A percentile compares a stretch with the other conserved stretches of the same genome.
Evolutionary conservation across 1,140 invertebrate species (phyloP).

Genomic region (Lordiphosa collinella): DNA sequence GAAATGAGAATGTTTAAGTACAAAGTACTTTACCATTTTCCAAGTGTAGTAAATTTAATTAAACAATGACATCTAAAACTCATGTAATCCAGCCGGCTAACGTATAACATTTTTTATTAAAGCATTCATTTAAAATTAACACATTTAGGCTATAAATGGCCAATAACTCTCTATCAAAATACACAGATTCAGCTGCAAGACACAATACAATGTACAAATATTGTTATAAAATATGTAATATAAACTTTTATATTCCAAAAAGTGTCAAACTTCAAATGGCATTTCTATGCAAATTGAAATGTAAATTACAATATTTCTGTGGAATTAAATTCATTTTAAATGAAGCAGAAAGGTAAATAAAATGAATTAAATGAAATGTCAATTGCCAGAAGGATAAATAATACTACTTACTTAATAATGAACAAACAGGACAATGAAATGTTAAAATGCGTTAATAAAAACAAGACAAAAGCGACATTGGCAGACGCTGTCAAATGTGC

Average conservation of each 20-base stretch:
- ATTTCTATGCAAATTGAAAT: constrained; percentile 23
- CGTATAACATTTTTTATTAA: too few species aligned
- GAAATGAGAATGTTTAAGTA: too few species aligned
- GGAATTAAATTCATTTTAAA: constrained; percentile 1
- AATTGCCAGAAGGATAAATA: constrained; percentile 16
- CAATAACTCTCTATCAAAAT: too few species aligned
- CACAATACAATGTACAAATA: constrained; percentile 17
- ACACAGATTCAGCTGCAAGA: constrained; percentile 18
- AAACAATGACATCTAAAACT: too few species aligned
- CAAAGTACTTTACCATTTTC: too few species aligned
- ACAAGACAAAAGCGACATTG: constrained; percentile 24
- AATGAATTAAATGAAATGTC: constrained; percentile 36
- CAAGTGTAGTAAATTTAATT: too few species aligned
- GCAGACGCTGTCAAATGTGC: constrained; percentile 60
- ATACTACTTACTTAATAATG: too few species aligned
- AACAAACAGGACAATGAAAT: too few species aligned
- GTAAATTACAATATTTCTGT: constrained; percentile 14
- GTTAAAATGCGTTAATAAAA: constrained; percentile 49
- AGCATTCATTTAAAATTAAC: too few species aligned
- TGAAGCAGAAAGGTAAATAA: constrained; percentile 19
- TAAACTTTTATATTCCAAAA: background rate
- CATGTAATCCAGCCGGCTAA: too few species aligned
- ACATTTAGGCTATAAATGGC: too few species aligned
- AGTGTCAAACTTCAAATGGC: constrained; percentile 18
- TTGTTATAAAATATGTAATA: constrained; percentile 8